phyloP scores from a whole-genome alignment of 2,797 vertebrate species.

The Anableps anableps region DNA sequence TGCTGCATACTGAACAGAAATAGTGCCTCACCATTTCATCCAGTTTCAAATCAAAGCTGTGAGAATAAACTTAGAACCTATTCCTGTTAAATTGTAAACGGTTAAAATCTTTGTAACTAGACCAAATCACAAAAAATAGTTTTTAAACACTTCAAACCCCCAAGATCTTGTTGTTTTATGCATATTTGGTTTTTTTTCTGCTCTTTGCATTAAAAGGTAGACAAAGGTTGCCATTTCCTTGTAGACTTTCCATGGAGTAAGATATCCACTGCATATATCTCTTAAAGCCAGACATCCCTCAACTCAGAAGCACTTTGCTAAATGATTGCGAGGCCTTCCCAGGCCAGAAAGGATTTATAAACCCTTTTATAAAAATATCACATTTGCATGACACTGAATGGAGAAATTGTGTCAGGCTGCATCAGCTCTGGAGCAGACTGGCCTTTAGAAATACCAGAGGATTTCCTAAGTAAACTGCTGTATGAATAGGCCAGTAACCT shows the following conservation, averaged over 20 bases:
- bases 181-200: background rate
- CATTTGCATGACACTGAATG: conserved; percentile 7
- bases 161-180: background rate
- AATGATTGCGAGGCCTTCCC: background rate
- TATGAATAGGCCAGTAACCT: background rate
- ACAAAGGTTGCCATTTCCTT: background rate
- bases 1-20: conserved; percentile 5
- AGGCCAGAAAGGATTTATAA: background rate
- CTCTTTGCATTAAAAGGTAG: background rate
- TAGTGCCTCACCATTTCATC: conserved; percentile 1
- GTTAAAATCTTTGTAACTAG: background rate
- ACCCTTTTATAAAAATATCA: conserved; percentile 4
- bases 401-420: background rate
- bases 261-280: background rate
- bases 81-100: background rate
- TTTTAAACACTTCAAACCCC: background rate
- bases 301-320: background rate
- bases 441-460: conserved; percentile 6
- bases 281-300: background rate
- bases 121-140: background rate
- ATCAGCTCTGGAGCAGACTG: conserved; percentile 2
- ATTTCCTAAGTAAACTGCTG: background rate
- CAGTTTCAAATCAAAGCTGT: conserved; percentile 1
- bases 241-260: background rate
- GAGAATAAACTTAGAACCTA: background rate